phyloP scores from a whole-genome alignment of 35 echinoderm and acorn worm species.

The Heliocidaris tuberculata region DNA sequence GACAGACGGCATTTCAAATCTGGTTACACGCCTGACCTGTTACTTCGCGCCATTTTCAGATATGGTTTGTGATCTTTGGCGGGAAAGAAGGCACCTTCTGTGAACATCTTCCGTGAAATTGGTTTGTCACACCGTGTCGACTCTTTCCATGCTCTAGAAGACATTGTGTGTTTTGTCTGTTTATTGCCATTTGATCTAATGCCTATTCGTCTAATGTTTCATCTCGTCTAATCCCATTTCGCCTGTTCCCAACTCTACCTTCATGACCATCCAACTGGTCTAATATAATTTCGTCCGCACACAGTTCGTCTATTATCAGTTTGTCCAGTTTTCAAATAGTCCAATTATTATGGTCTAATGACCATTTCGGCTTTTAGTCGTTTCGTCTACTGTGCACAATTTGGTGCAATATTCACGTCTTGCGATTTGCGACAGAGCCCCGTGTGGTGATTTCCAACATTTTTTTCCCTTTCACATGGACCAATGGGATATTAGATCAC shows the following conservation, averaged over 20 bases:
- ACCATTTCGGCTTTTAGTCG: background rate
- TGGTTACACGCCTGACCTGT: slow-evolving; percentile 15
- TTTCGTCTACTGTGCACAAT: no score
- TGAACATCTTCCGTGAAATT: slow-evolving; percentile 36
- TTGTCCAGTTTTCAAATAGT: background rate
- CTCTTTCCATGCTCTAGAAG: background rate
- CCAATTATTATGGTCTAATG: background rate
- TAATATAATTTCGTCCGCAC: no score
- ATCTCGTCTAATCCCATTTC: no score
- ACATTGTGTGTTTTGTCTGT: background rate
- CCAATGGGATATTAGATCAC: no score
- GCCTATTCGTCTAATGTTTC: no score
- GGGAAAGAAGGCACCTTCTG: background rate
- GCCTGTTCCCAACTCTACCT: no score
- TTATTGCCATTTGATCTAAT: no score
- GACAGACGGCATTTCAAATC: slow-evolving; percentile 21
- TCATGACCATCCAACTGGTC: no score
- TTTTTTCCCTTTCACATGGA: no score
- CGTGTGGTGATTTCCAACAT: no score
- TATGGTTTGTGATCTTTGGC: slow-evolving; percentile 33
- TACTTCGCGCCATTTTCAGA: slow-evolving; percentile 27
- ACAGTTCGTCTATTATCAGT: background rate
- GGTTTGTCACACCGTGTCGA: background rate
- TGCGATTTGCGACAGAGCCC: no score
- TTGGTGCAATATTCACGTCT: no score